Percentiles rank a stretch among this genome's conserved stretches.
phyloP scores from a whole-genome alignment of 2,888 invertebrate genomes.

The Plagodis pulveraria region DNA sequence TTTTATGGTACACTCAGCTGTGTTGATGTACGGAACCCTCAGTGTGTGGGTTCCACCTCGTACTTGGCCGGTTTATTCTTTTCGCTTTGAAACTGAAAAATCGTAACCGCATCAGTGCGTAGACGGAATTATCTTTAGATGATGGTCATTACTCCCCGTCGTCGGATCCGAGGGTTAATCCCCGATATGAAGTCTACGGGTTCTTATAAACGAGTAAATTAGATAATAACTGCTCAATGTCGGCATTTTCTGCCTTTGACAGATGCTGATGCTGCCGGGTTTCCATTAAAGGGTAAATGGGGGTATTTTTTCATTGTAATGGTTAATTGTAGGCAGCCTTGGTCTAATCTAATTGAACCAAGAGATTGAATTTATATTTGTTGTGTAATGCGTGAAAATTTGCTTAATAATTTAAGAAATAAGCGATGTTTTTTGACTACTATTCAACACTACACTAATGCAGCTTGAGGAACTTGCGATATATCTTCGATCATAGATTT shows the following conservation, averaged over 20 bases:
- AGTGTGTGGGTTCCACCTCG: background rate
- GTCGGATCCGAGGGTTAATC: slow-evolving; percentile 24
- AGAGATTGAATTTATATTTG: no score
- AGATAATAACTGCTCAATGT: slow-evolving; percentile 11
- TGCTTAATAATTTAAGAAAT: no score
- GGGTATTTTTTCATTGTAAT: background rate
- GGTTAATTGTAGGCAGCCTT: background rate
- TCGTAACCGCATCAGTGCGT: background rate
- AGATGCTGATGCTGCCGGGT: slow-evolving; percentile 8
- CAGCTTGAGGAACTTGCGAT: no score
- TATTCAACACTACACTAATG: no score
- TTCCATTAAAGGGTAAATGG: slow-evolving; percentile 5
- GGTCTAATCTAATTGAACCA: no score
- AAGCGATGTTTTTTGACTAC: no score
- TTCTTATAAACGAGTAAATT: slow-evolving; percentile 27
- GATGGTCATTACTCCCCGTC: slow-evolving; percentile 22
- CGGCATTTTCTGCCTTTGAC: slow-evolving; percentile 22
- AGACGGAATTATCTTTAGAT: slow-evolving; percentile 19
- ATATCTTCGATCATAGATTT: no score
- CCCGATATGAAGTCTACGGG: slow-evolving; percentile 17
- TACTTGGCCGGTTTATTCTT: background rate
- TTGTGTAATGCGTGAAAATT: no score
- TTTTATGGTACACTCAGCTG: no score
- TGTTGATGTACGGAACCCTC: no score
- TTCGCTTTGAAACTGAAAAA: background rate